A percentile compares a stretch with the other conserved stretches of the same genome.
These are phyloP conservation scores for Arge pagana DNA, from an alignment of 2,888 invertebrate species.

Conservation along the genomic window DNA sequence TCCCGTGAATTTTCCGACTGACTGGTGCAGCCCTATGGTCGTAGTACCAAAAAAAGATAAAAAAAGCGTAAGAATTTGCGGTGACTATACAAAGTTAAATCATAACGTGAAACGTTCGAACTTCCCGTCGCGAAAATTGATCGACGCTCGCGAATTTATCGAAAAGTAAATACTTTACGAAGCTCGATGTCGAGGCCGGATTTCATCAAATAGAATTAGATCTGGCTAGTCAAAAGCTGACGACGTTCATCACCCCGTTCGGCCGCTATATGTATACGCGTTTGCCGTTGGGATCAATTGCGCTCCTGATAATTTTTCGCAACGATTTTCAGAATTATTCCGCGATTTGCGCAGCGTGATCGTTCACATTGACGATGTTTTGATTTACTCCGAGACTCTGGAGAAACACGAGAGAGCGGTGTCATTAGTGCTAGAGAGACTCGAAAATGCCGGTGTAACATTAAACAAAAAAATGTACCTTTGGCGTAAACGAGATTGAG, in stretches of 20 bases:
- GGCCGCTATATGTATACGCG: slow-evolving; percentile 26
- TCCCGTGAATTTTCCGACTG: slow-evolving; percentile 40
- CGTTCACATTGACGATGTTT: slow-evolving; percentile 36
- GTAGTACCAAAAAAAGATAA: slow-evolving; percentile 38
- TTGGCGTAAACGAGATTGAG: slow-evolving; percentile 29
- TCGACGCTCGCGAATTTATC: slow-evolving; percentile 33
- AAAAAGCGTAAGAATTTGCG: slow-evolving; percentile 27
- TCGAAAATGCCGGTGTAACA: slow-evolving; percentile 33
- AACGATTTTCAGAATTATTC: slow-evolving; percentile 7
- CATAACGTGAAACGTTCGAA: slow-evolving; percentile 30
- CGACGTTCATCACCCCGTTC: slow-evolving; percentile 33
- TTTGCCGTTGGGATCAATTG: slow-evolving; percentile 23
- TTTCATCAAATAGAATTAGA: slow-evolving; percentile 30
- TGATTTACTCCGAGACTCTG: slow-evolving; percentile 33
- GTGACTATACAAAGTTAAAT: slow-evolving; percentile 33
- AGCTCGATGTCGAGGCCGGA: slow-evolving; percentile 34
- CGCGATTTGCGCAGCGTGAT: slow-evolving; percentile 27
- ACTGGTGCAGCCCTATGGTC: slow-evolving; percentile 50
- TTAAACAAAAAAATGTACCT: slow-evolving; percentile 38
- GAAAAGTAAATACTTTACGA: slow-evolving; percentile 35
- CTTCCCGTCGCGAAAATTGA: slow-evolving; percentile 39
- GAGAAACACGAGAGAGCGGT: slow-evolving; percentile 32
- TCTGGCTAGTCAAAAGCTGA: slow-evolving; percentile 28
- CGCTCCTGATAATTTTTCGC: slow-evolving; percentile 22
- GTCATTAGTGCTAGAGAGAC: slow-evolving; percentile 28